These are phyloP conservation scores for Lamprotornis superbus DNA, from an alignment of 2,113 vertebrate species.

Conservation along the genomic window DNA sequence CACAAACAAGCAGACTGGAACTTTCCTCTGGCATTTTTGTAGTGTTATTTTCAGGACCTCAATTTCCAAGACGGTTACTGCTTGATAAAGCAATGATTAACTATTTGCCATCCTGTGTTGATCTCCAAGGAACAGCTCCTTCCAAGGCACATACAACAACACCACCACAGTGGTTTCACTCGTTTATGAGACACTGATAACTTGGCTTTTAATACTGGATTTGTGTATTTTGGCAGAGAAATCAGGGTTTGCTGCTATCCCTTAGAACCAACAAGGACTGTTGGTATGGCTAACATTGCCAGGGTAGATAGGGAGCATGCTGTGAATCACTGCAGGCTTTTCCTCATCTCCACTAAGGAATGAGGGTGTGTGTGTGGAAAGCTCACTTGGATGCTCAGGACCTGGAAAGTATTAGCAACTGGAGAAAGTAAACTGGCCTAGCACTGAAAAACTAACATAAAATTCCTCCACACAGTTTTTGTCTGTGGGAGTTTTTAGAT, in stretches of 20 bases:
- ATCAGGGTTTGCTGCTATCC: background rate
- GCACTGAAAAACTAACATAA: background rate
- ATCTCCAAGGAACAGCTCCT: background rate
- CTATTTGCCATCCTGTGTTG: background rate
- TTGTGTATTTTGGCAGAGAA: background rate
- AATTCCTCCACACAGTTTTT: background rate
- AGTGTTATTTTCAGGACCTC: background rate
- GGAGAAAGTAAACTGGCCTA: background rate
- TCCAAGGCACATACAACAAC: background rate
- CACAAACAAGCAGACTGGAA: conserved; percentile 39
- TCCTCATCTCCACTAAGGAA: background rate
- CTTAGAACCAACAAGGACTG: background rate
- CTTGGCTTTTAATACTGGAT: background rate
- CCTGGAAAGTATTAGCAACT: conserved; percentile 16
- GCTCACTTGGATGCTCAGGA: background rate
- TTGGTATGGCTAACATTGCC: background rate
- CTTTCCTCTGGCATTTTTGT: conserved; percentile 3
- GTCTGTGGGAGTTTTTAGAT: background rate
- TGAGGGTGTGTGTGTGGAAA: background rate
- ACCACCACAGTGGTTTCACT: background rate
- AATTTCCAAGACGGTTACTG: background rate
- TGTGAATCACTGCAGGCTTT: conserved; percentile 24
- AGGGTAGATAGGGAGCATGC: background rate
- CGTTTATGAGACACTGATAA: background rate
- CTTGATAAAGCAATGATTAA: conserved; percentile 43